Evolutionary conservation across 2,113 vertebrate genomes (phyloP), one percentile per base, ranked within the genome.

Genomic region (Sorex araneus): DNA sequence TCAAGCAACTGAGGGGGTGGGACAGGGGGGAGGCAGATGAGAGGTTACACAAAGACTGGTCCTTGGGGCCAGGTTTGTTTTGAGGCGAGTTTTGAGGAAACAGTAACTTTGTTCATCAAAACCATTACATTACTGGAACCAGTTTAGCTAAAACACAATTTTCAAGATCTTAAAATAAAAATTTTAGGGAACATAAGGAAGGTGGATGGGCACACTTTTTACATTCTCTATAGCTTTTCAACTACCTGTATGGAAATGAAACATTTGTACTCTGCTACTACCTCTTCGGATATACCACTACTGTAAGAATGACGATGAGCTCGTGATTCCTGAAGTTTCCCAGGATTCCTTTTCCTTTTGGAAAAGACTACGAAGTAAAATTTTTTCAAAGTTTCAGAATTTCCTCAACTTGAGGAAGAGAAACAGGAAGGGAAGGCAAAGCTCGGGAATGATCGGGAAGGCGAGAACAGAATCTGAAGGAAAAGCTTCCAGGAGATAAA

Each of bases 341-440:
- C 50, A 43, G 77, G 69, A 67, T 40, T 91, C 67, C 54, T 92
- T 84, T 95, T 66, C 67, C 79, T 71, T 77, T 40, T 79, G 93
- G 8, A 13, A 77, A 92, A 86, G 83, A 67, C 86, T 85, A 40
- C 40, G 40, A 40, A 40, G 7, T 40, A 40, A 40, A 40, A 40
- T 40, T 40, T 40, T 40, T 40, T 4, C 3, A 50, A 11, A 47
- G 8, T 23, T 75, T 71, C 40, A 88, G 83, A 88, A 87, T 25
- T 69, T 66, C 90, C 34, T 76, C 50, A 13, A n/a, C 4, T 2
- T 43, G 43, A 84, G 34, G 23, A 74, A 78, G 21, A 81, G 82
- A 87, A 67, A 85, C 0, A 80, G 73, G 30, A 67, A 74, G 32
- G 28, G 10, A 5, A 47, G 69, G 4, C 15, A 40, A 40, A 23